Evolutionary conservation across 1,140 invertebrate genomes (phyloP).

Genomic region (Ips typographus): DNA sequence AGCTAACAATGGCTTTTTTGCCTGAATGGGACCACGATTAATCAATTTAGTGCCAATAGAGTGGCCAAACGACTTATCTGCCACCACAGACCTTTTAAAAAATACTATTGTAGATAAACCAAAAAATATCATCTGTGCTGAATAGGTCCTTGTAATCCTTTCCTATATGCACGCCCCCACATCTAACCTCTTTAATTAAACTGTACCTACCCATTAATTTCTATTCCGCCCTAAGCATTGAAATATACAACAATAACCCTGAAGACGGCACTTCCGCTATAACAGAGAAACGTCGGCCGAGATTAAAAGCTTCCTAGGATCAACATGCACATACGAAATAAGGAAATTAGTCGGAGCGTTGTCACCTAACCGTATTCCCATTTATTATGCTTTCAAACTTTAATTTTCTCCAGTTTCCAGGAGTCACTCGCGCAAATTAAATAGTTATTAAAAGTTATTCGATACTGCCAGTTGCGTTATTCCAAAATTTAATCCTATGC

Average conservation of each 20-base stretch:
- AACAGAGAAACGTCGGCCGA: neutral
- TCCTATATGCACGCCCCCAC: constrained; percentile 18
- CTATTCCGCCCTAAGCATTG: too few species aligned
- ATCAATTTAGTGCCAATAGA: constrained; percentile 13
- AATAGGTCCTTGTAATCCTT: constrained; percentile 26
- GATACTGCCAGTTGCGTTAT: neutral
- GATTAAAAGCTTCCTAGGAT: neutral
- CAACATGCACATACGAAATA: neutral
- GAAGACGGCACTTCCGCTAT: neutral
- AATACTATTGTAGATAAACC: neutral
- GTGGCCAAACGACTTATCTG: constrained; percentile 13
- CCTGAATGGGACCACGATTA: constrained; percentile 7
- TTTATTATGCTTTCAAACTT: constrained; percentile 7
- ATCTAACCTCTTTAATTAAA: too few species aligned
- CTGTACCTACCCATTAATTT: too few species aligned
- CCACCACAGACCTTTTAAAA: neutral
- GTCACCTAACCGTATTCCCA: constrained; percentile 9
- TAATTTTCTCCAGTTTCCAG: constrained; percentile 6
- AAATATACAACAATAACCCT: too few species aligned
- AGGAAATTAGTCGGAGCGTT: constrained; percentile 8
- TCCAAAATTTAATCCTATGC: neutral
- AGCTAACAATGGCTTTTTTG: constrained; percentile 9
- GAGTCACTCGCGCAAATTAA: neutral
- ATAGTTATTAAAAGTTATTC: constrained; percentile 11
- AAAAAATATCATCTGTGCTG: neutral